Base-by-base conservation (phyloP, 2,113 vertebrate genomes). In the Tetraodon nigroviridis region DNA sequence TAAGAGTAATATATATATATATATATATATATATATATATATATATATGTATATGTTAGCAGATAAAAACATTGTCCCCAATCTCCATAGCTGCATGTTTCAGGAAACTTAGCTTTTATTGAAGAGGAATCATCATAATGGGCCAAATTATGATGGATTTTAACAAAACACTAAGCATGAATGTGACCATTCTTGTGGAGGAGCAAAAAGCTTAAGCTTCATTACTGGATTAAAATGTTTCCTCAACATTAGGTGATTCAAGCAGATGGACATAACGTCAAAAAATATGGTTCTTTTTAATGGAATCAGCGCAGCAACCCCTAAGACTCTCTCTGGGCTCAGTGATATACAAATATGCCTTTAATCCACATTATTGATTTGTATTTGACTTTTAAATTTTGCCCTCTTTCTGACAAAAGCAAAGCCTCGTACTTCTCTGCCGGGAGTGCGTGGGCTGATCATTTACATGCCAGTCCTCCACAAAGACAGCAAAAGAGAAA, bases 351-450 rank as follows among this genome's bases (percentile, higher is more conserved):
- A 84, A 81, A 85, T 77, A 75, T 70, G 71, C 67, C 75, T 80
- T 82, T 66, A 81, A 84, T 82, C 73, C 61, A 69, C 78, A 67
- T 42, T 62, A 86, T 89, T 73, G 84, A 91, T 88, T 85, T 78
- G 27, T 51, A 88, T 88, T 86, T 85, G 84, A 86, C 84, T 86
- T 91, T 89, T 69, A 88, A 84, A 90, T 90, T 51, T 80, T 71
- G 75, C 76, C 75, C 86, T 78, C 32, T 37, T 37, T 37, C 76
- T 79, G 75, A 85, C 87, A 84, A 67, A 76, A 79, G 64, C 51
- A 69, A 60, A 27, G 48, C 24, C 76, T 80, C 76, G 51, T 64
- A 52, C 64, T 58, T 46, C 64, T 67, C 66, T 69, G 49, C 55
- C 3, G 51, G 55, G 76, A 44, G 55, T 58, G 58, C 42, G 86